Conservation (phyloP, 2,797 vertebrate species). For the Monodelphis domestica region DNA sequence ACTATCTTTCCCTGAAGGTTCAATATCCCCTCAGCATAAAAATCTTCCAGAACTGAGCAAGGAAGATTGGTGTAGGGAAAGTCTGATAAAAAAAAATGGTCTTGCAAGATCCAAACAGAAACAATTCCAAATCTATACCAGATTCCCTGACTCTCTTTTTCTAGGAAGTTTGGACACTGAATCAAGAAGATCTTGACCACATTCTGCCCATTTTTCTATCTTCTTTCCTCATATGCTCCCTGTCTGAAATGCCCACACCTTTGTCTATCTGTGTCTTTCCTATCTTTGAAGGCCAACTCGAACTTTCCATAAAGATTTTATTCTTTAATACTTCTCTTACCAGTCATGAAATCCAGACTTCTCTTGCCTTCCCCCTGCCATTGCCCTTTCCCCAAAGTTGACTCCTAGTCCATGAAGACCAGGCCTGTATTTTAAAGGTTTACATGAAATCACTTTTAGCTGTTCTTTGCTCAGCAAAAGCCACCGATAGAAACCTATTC, state of each 20-base stretch:
- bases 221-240: background rate
- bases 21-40: background rate
- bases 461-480: constrained; percentile 41
- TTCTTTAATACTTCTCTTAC: background rate
- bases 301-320: background rate
- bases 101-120: background rate
- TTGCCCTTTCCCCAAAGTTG: constrained; percentile 16
- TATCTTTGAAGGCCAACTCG: background rate
- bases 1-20: background rate
- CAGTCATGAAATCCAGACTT: constrained; percentile 31
- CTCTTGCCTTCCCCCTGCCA: background rate
- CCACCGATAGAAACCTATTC: constrained; percentile 26
- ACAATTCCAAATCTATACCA: background rate
- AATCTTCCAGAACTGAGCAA: background rate
- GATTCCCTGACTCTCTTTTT: background rate
- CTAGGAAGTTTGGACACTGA: background rate
- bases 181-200: background rate
- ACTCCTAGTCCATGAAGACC: background rate
- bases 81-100: background rate
- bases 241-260: background rate
- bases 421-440: background rate
- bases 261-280: background rate
- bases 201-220: background rate
- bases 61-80: background rate
- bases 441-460: background rate